Evolutionary conservation across 2,888 invertebrate genomes (phyloP).

Genomic region (Helleia helle): DNA sequence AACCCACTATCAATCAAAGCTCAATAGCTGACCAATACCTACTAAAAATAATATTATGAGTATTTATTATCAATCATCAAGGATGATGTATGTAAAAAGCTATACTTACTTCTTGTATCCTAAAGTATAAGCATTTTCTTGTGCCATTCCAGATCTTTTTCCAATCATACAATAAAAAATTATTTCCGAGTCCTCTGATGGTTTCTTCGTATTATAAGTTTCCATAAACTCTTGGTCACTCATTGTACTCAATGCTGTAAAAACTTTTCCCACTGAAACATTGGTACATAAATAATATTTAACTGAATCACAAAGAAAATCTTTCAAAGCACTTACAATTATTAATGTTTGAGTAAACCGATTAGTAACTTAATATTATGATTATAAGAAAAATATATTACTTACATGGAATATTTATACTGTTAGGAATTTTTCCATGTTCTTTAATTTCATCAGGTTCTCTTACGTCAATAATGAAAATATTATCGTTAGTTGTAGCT

Average conservation of each 20-base stretch:
- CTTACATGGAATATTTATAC: slow-evolving; percentile 85
- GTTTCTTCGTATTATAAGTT: slow-evolving; percentile 74
- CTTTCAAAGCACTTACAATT: no score
- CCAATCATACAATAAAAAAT: slow-evolving; percentile 82
- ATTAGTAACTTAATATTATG: no score
- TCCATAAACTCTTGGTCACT: slow-evolving; percentile 69
- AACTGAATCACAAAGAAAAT: not conserved
- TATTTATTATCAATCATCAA: no score
- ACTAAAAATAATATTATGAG: no score
- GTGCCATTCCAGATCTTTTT: slow-evolving; percentile 76
- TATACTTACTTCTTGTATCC: slow-evolving; percentile 77
- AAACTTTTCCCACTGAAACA: slow-evolving; percentile 69
- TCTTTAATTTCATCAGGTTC: slow-evolving; percentile 80
- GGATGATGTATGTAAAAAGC: no score
- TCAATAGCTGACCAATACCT: no score
- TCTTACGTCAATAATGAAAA: slow-evolving; percentile 80
- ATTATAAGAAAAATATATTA: not conserved
- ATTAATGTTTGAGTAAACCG: no score
- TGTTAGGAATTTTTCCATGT: slow-evolving; percentile 81
- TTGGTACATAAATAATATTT: slow-evolving; percentile 1
- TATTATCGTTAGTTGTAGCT: slow-evolving; percentile 52
- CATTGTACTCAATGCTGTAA: slow-evolving; percentile 49
- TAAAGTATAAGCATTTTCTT: slow-evolving; percentile 67
- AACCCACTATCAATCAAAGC: no score
- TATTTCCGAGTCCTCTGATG: slow-evolving; percentile 69